Percentiles rank a stretch among this genome's conserved stretches.
These are phyloP conservation scores for Echeneis naucrates DNA, from an alignment of 2,797 vertebrate species.

Conservation along the genomic window DNA sequence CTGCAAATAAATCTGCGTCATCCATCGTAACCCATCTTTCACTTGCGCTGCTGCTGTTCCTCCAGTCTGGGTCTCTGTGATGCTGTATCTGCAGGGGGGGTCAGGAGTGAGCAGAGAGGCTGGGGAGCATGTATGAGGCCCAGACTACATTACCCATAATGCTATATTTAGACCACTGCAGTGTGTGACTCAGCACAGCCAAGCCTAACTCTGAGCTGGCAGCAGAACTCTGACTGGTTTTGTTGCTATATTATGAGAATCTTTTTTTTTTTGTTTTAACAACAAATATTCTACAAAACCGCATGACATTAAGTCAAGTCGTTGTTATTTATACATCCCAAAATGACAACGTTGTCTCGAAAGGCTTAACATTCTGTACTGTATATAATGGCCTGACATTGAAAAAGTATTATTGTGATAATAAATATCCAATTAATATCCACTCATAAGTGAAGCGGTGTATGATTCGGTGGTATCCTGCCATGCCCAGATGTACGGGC, in stretches of 20 bases:
- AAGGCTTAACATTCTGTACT: neutral
- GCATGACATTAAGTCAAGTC: neutral
- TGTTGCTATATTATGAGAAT: neutral
- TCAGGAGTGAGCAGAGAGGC: constrained; percentile 26
- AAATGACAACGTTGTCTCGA: neutral
- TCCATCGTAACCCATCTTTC: neutral
- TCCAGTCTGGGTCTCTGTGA: constrained; percentile 4
- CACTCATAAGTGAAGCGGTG: constrained; percentile 4
- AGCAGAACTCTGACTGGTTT: constrained; percentile 33
- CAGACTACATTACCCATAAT: constrained; percentile 74
- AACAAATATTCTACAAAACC: neutral
- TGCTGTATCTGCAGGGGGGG: constrained; percentile 16
- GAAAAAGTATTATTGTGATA: constrained; percentile 7
- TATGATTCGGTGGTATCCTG: constrained; percentile 11
- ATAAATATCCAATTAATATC: constrained; percentile 13
- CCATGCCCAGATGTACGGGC: constrained; percentile 26
- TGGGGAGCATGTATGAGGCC: constrained; percentile 34
- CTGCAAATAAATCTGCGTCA: neutral
- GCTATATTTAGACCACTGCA: constrained; percentile 83
- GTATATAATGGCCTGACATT: neutral
- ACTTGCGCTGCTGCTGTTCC: constrained; percentile 4
- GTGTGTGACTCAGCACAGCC: constrained; percentile 79
- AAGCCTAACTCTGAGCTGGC: constrained; percentile 38
- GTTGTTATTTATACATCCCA: neutral
- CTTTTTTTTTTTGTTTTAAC: constrained; percentile 1